phyloP scores from a whole-genome alignment of 2,113 vertebrate species.

The Todiramphus chloris region DNA sequence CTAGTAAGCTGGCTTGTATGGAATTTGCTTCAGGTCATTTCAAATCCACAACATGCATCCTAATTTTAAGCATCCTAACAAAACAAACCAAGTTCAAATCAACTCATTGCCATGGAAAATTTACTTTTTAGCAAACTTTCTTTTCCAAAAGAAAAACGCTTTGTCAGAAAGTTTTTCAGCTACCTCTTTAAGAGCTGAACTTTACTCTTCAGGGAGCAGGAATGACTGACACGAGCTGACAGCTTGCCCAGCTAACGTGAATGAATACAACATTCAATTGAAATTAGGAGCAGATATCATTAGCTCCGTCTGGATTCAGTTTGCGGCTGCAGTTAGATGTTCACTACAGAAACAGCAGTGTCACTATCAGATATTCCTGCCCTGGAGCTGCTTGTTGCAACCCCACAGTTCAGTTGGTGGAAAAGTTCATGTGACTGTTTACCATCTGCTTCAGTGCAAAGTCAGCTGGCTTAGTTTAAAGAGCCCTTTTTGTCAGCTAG shows the following conservation, averaged over 20 bases:
- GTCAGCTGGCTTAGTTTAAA: conserved; percentile 3
- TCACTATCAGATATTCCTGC: conserved; percentile 3
- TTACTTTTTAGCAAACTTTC: background rate
- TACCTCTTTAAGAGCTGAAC: background rate
- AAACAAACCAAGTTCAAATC: background rate
- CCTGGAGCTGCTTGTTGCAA: conserved; percentile 37
- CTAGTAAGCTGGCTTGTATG: background rate
- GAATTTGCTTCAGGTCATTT: background rate
- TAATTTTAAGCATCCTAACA: background rate
- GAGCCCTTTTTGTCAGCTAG: background rate
- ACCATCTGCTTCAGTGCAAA: conserved; percentile 40
- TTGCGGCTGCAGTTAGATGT: background rate
- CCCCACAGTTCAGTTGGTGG: conserved; percentile 21
- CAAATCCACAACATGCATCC: background rate
- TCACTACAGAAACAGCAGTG: background rate
- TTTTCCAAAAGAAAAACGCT: background rate
- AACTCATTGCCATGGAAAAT: background rate
- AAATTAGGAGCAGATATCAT: background rate
- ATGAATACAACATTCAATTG: background rate
- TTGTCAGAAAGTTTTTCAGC: background rate
- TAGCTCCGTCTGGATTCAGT: background rate
- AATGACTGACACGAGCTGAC: background rate
- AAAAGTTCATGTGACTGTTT: conserved; percentile 42
- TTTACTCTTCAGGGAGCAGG: background rate
- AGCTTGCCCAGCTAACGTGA: background rate